phyloP scores from a whole-genome alignment of 2,797 vertebrate genomes.

The Apogon hyalosoma region DNA sequence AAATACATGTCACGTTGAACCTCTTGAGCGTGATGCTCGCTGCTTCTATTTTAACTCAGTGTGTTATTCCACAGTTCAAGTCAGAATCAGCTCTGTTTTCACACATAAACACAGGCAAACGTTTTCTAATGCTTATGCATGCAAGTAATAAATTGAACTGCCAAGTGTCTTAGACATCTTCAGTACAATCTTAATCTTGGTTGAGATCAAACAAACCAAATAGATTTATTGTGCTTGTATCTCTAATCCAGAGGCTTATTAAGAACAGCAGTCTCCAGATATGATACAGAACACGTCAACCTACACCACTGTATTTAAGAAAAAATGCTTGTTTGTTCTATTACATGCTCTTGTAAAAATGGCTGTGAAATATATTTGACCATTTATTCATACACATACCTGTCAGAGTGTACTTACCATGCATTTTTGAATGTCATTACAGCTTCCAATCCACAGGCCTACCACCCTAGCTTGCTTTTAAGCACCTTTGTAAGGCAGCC shows the following conservation, averaged over 20 bases:
- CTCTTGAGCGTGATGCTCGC: not conserved
- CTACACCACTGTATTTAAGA: not conserved
- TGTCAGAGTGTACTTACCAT: slow-evolving; percentile 56
- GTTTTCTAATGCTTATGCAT: slow-evolving; percentile 27
- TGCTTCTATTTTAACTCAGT: slow-evolving; percentile 17
- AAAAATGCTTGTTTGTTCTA: slow-evolving; percentile 16
- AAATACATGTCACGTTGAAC: not conserved
- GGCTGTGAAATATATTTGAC: slow-evolving; percentile 43
- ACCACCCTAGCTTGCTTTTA: slow-evolving; percentile 60
- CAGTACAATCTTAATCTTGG: not conserved
- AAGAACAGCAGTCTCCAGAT: slow-evolving; percentile 19
- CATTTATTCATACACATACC: slow-evolving; percentile 48
- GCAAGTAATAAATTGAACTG: slow-evolving; percentile 24
- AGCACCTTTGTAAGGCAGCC: slow-evolving; percentile 59
- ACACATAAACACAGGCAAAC: slow-evolving; percentile 9
- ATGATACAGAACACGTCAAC: slow-evolving; percentile 10
- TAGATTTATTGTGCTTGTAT: slow-evolving; percentile 1
- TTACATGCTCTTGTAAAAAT: slow-evolving; percentile 37
- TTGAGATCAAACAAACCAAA: slow-evolving; percentile 16
- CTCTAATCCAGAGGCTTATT: slow-evolving; percentile 13
- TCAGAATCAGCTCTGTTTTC: slow-evolving; percentile 14
- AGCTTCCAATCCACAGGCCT: slow-evolving; percentile 66
- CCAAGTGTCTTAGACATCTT: slow-evolving; percentile 9
- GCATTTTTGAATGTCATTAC: slow-evolving; percentile 70
- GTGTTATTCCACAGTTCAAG: slow-evolving; percentile 14